Conservation (phyloP, 1,140 invertebrate genomes). For the Phymastichus coffea region DNA sequence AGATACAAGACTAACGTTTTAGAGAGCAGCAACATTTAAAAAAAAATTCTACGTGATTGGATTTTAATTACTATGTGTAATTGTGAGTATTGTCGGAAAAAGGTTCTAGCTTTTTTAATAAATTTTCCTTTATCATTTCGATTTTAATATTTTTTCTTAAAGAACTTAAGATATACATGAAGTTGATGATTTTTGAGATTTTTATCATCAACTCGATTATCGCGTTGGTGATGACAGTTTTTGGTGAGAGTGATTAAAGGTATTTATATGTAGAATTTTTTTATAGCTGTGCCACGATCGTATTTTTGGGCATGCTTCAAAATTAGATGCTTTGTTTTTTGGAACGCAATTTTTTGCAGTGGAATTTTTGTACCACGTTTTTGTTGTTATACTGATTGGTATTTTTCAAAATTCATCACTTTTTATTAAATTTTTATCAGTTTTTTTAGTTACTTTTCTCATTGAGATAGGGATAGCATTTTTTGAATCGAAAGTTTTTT, state of each 20-base stretch:
- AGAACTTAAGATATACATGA: too few species aligned
- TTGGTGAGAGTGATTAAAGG: too few species aligned
- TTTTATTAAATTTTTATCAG: slow-evolving; percentile 26
- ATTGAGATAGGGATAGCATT: too few species aligned
- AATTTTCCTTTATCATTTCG: too few species aligned
- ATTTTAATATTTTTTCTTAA: too few species aligned
- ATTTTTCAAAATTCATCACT: slow-evolving; percentile 52
- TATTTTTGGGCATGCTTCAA: slow-evolving; percentile 54
- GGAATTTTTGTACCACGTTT: slow-evolving; percentile 29
- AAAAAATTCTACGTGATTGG: too few species aligned
- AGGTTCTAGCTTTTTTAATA: too few species aligned
- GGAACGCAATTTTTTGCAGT: background rate
- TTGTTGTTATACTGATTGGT: slow-evolving; percentile 48
- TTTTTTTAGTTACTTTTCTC: slow-evolving; percentile 26
- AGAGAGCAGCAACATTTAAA: too few species aligned
- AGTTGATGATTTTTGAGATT: slow-evolving; percentile 18
- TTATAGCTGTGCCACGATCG: slow-evolving; percentile 50
- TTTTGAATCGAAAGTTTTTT: too few species aligned
- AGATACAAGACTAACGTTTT: too few species aligned
- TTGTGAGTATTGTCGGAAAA: too few species aligned
- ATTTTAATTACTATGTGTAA: too few species aligned
- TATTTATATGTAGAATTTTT: slow-evolving; percentile 34
- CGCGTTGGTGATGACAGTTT: background rate
- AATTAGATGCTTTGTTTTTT: slow-evolving; percentile 52
- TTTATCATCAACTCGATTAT: slow-evolving; percentile 16